A percentile compares a stretch with the other conserved stretches of the same genome.
Conservation (phyloP, 2,113 vertebrate genomes). For the Neotragus moschatus region DNA sequence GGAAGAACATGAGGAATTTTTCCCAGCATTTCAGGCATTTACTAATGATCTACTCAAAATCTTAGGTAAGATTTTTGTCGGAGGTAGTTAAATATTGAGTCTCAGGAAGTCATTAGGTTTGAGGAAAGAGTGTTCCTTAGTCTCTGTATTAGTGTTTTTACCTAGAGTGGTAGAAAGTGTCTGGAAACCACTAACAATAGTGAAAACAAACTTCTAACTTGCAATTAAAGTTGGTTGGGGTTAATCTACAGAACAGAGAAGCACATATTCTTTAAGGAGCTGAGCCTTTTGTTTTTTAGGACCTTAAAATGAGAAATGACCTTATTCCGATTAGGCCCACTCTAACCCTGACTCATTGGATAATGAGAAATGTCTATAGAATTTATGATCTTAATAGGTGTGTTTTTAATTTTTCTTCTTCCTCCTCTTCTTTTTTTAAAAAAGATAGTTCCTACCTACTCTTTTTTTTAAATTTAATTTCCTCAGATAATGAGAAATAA, state of each 20-base stretch:
- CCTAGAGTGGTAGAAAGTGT: not conserved
- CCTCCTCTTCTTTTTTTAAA: not conserved
- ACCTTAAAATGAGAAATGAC: not conserved
- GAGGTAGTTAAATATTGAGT: not conserved
- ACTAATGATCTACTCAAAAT: conserved; percentile 83
- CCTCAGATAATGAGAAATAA: not conserved
- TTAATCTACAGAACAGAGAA: not conserved
- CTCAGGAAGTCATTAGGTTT: not conserved
- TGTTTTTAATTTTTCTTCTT: not conserved
- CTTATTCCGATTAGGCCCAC: not conserved
- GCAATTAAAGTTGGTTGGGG: not conserved
- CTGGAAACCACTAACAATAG: not conserved
- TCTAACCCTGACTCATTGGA: not conserved
- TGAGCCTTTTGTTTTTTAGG: not conserved
- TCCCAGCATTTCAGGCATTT: conserved; percentile 89
- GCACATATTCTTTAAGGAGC: not conserved
- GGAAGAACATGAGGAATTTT: conserved; percentile 90
- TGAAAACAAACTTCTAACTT: not conserved
- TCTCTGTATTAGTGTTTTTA: not conserved
- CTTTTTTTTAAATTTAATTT: not conserved
- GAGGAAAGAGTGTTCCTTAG: not conserved
- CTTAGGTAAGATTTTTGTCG: conserved; percentile 82
- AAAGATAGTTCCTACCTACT: not conserved
- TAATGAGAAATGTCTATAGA: not conserved
- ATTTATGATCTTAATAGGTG: not conserved